Evolutionary conservation across 2,888 invertebrate genomes (phyloP), one percentile per base, ranked within the genome.

Genomic region (Drosophila diplacantha): DNA sequence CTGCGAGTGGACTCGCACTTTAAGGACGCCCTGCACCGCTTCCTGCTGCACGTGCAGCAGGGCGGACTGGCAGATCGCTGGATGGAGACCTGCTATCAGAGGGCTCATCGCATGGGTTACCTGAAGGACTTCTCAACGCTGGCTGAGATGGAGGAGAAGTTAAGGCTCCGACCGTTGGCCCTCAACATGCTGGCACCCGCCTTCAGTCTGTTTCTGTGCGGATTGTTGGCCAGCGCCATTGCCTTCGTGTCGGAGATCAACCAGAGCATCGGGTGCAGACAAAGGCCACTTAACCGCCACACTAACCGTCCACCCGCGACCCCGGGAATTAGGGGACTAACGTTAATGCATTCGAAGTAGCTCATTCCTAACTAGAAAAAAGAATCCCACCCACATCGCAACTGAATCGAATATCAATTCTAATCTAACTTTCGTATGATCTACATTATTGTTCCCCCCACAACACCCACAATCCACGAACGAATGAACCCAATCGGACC

Each of bases 1-100:
- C 32, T 84, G 38, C 67, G 68, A 6, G 50, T 68, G 9, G 85
- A 82, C 37, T 85, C 85, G 5, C 84, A 85, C 26, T 79, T 85
- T 14, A 69, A 66, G 68, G 32, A 65, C 3, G 69, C 66, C 0
- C 54, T 80, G 43, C 77, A 81, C 41, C 26, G 11, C 3, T 74
- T 76, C 46, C 62, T 69, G 29, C 53, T 80, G 22, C 37, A 46
- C 7, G 63, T 58, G 1, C 49, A 71, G 1, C 77, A 80, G 64
- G 62, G 69, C 5, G 82, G 82, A 0, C 34, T 80, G 5, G 38
- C 8, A 3, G 12, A 52, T 0, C 39, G 59, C 5, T 78, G 83
- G 83, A 34, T 37, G 0, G 37, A 35, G 0, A 26, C 22, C 9
- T 68, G 60, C 41, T 80, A 64, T 50, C 43, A 8, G 0, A 54